Conservation (phyloP, 1,140 invertebrate species). For the Drosophila nasuta region DNA sequence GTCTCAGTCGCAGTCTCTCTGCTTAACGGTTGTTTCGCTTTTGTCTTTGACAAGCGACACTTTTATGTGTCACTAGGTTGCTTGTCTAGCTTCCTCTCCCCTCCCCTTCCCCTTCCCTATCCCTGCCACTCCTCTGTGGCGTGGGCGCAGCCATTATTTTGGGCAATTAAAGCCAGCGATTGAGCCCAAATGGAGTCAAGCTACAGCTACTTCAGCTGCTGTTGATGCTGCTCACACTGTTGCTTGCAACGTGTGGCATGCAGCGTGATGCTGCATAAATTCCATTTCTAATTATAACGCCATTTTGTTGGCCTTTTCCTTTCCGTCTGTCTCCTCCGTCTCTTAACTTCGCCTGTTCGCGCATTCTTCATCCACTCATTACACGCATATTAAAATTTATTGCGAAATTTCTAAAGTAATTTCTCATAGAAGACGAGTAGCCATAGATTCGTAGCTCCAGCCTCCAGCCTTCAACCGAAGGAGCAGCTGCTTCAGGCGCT, state of each 20-base stretch:
- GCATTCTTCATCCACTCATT: conserved; percentile 78
- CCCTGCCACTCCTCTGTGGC: background rate
- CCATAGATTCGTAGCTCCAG: conserved; percentile 23
- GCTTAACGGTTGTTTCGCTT: conserved; percentile 56
- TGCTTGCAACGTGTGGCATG: conserved; percentile 17
- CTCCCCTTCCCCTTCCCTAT: background rate
- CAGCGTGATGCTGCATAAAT: conserved; percentile 55
- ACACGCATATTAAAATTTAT: conserved; percentile 84
- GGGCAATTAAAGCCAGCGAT: conserved; percentile 59
- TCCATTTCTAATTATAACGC: conserved; percentile 72
- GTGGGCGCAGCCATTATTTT: conserved; percentile 55
- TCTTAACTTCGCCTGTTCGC: background rate
- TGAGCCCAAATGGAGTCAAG: conserved; percentile 11
- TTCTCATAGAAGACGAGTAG: conserved; percentile 79
- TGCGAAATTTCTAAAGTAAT: conserved; percentile 79
- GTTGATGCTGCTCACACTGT: background rate
- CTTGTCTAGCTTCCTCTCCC: conserved; percentile 13
- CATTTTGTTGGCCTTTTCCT: conserved; percentile 44
- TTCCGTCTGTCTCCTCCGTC: no score
- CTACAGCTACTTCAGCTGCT: background rate
- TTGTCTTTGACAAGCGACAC: conserved; percentile 72
- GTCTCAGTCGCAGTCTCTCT: conserved; percentile 1
- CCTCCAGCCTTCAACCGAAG: conserved; percentile 20
- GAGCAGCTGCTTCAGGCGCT: conserved; percentile 10
- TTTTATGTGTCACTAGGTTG: conserved; percentile 82